Conservation (phyloP, 2,888 invertebrate genomes). For the Iselma pallidipennis region DNA sequence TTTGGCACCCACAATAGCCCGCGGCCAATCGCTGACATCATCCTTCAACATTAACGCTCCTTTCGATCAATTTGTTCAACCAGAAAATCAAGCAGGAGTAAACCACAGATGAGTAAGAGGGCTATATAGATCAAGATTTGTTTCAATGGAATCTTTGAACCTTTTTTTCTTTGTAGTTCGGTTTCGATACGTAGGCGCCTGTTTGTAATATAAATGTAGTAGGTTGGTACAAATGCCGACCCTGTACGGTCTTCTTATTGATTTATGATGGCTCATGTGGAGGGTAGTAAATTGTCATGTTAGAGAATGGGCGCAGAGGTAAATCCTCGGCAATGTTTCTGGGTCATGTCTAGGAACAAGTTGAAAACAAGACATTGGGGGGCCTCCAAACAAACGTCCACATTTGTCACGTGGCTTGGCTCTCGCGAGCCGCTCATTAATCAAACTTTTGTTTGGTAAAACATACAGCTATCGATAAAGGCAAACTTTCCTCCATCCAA, state of each 20-base stretch:
- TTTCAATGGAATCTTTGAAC: not conserved
- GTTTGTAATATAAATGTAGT: too few species aligned
- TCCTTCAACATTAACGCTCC: constrained; percentile 2
- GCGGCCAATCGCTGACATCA: constrained; percentile 2
- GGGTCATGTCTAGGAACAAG: not conserved
- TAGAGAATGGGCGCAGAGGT: not conserved
- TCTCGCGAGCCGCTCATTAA: not conserved
- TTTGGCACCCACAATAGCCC: constrained; percentile 27
- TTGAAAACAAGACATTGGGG: not conserved
- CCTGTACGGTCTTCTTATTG: not conserved
- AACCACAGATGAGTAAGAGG: not conserved
- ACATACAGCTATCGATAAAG: constrained; percentile 1
- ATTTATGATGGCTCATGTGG: not conserved
- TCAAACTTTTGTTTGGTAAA: not conserved
- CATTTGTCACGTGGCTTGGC: not conserved
- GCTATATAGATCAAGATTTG: not conserved
- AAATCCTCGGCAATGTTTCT: not conserved
- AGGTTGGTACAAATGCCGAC: not conserved
- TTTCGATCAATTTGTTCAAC: not conserved
- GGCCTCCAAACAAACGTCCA: not conserved
- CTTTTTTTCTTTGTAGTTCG: not conserved
- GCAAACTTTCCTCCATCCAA: constrained; percentile 2
- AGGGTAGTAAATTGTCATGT: not conserved
- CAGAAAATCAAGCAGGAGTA: not conserved
- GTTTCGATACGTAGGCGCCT: too few species aligned